Percentiles rank a stretch among this genome's conserved stretches.
Evolutionary conservation across 2,113 vertebrate species (phyloP).

Genomic region (Eulemur macaco): DNA sequence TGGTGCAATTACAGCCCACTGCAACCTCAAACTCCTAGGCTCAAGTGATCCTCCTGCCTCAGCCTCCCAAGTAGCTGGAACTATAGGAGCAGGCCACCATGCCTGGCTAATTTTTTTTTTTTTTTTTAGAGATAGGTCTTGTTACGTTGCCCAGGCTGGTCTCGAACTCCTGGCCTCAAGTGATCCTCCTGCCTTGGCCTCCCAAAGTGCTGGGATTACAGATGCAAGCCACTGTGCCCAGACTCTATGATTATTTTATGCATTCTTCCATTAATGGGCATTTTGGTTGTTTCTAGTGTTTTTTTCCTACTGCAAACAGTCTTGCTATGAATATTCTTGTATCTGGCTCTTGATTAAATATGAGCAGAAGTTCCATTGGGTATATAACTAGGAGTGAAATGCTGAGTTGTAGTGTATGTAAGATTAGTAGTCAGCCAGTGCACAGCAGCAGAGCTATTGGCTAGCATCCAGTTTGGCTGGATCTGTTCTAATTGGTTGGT

Average conservation of each 20-base stretch:
- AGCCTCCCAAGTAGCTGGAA: too few relatives aligned
- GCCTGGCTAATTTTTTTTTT: too few relatives aligned
- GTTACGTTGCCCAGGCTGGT: too few relatives aligned
- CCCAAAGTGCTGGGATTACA: too few relatives aligned
- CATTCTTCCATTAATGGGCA: neutral
- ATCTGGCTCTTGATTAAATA: neutral
- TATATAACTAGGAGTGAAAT: neutral
- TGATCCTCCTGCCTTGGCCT: too few relatives aligned
- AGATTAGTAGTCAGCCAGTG: neutral
- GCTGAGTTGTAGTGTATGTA: neutral
- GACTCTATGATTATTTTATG: neutral
- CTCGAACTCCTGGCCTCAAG: too few relatives aligned
- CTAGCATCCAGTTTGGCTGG: neutral
- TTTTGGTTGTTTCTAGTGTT: neutral
- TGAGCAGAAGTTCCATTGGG: neutral
- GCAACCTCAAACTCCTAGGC: too few relatives aligned
- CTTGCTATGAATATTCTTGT: slow-evolving; percentile 27
- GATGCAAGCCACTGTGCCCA: too few relatives aligned
- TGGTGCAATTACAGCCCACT: too few relatives aligned
- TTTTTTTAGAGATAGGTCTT: too few relatives aligned
- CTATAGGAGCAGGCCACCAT: too few relatives aligned
- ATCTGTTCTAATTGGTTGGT: neutral
- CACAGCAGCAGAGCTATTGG: neutral
- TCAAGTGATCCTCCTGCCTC: too few relatives aligned
- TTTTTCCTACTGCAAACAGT: neutral